phyloP scores from a whole-genome alignment of 2,888 invertebrate genomes.

The Willowsia nigromaculata region DNA sequence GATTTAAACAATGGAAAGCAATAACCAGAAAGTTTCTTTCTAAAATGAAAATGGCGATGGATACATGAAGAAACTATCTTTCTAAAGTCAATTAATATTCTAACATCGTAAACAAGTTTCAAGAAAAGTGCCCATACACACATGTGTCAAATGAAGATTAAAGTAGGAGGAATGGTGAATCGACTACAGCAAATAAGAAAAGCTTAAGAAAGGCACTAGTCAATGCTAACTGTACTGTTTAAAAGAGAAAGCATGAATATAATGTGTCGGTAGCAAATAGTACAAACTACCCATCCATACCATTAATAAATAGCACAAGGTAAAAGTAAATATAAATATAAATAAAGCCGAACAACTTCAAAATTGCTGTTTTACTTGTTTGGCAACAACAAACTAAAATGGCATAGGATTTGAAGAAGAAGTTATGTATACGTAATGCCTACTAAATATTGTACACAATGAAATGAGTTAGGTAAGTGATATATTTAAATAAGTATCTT shows the following conservation, averaged over 20 bases:
- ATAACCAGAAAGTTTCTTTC: neutral
- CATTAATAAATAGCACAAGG: neutral
- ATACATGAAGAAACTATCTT: conserved; percentile 1
- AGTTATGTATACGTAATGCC: too few relatives aligned
- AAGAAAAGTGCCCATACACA: conserved; percentile 20
- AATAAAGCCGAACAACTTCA: conserved; percentile 21
- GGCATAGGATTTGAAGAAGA: neutral
- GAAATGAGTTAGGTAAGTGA: neutral
- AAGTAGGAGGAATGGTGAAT: neutral
- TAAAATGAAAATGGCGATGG: neutral
- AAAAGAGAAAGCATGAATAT: neutral
- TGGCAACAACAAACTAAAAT: conserved; percentile 11
- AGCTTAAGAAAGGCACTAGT: neutral
- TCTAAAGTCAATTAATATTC: conserved; percentile 17
- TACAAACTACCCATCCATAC: neutral
- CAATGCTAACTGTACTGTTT: neutral
- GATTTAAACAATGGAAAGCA: neutral
- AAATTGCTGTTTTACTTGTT: conserved; percentile 29
- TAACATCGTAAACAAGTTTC: neutral
- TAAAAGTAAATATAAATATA: conserved; percentile 20
- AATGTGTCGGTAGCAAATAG: neutral
- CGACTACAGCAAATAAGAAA: neutral
- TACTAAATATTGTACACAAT: neutral
- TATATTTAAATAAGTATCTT: conserved; percentile 25
- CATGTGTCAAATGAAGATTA: conserved; percentile 22